Conservation (phyloP, 1,140 invertebrate genomes). For the Alviniconcha marisindica region DNA sequence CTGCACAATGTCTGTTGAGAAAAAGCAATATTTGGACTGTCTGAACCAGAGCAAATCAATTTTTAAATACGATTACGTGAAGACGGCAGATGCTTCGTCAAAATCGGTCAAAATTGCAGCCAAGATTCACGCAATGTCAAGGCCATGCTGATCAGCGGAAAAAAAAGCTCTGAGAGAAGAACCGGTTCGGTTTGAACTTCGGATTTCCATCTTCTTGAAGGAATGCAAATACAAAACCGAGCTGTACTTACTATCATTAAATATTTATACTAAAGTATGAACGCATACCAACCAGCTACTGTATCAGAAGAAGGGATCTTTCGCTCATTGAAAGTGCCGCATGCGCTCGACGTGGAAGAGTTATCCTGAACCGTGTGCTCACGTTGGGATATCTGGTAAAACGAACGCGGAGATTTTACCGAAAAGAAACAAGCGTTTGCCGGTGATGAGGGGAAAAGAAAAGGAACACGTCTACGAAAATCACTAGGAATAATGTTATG, state of each 20-base stretch:
- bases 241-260: background rate
- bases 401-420: background rate
- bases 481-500: too few relatives aligned
- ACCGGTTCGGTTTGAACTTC: constrained; percentile 23
- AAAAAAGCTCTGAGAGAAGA: background rate
- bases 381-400: background rate
- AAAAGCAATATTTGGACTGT: too few relatives aligned
- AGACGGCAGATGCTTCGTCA: background rate
- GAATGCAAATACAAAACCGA: background rate
- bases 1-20: too few relatives aligned
- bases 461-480: background rate
- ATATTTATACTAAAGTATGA: background rate
- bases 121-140: constrained; percentile 34
- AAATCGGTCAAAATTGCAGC: constrained; percentile 26
- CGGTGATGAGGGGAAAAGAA: background rate
- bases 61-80: background rate
- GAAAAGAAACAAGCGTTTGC: constrained; percentile 5
- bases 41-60: too few relatives aligned
- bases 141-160: constrained; percentile 12
- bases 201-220: background rate
- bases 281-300: background rate
- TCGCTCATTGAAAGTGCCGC: constrained; percentile 20
- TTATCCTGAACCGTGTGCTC: constrained; percentile 6
- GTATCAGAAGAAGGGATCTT: constrained; percentile 5
- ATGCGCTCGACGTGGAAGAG: constrained; percentile 31